Conservation (phyloP, 2,888 invertebrate species). For the Drosophila atroscutellata region DNA sequence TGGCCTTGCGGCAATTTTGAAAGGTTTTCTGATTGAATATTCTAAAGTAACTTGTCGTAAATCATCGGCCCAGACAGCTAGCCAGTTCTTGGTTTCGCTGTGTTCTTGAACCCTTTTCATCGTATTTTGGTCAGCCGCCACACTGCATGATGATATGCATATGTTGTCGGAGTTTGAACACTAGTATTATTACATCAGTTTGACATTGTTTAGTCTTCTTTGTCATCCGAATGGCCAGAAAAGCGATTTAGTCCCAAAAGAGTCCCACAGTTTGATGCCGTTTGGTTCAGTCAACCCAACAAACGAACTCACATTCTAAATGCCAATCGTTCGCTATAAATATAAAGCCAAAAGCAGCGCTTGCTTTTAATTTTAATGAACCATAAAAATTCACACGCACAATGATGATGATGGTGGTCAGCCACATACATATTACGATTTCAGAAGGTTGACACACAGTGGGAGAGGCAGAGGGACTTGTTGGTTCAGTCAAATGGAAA, state of each 20-base stretch:
- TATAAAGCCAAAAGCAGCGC: slow-evolving; percentile 47
- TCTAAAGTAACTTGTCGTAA: slow-evolving; percentile 73
- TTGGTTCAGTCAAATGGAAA: slow-evolving; percentile 42
- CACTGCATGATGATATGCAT: slow-evolving; percentile 45
- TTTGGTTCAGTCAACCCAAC: slow-evolving; percentile 41
- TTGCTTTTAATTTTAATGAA: slow-evolving; percentile 78
- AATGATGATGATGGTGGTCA: slow-evolving; percentile 34
- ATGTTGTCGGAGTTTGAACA: slow-evolving; percentile 12
- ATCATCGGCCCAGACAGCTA: slow-evolving; percentile 55
- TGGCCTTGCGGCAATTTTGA: slow-evolving; percentile 78
- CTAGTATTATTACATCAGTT: slow-evolving; percentile 34
- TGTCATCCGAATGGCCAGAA: slow-evolving; percentile 34
- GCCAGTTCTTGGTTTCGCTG: slow-evolving; percentile 26
- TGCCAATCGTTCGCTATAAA: slow-evolving; percentile 71
- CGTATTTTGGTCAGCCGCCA: slow-evolving; percentile 12
- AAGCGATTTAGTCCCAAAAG: slow-evolving; percentile 18
- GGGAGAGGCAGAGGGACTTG: slow-evolving; percentile 16
- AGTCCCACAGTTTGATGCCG: slow-evolving; percentile 36
- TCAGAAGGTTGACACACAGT: slow-evolving; percentile 61
- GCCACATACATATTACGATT: slow-evolving; percentile 57
- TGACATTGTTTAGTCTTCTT: slow-evolving; percentile 5
- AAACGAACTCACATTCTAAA: slow-evolving; percentile 50
- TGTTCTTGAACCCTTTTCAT: slow-evolving; percentile 31
- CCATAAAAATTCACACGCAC: slow-evolving; percentile 81
- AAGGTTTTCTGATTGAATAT: slow-evolving; percentile 76